Conservation (phyloP, 2,888 invertebrate genomes). For the Scotopteryx bipunctaria region DNA sequence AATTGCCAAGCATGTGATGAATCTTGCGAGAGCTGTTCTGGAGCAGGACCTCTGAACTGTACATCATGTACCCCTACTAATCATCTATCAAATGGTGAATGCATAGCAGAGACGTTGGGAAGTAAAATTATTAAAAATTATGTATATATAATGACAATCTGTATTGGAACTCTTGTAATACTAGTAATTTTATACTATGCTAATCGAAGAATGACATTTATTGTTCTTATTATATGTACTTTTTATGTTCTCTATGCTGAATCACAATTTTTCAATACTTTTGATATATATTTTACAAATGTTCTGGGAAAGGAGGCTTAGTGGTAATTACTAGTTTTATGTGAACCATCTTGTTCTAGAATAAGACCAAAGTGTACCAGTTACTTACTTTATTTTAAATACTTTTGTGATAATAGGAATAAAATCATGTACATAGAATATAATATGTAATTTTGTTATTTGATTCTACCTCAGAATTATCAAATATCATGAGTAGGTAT, state of each 20-base stretch:
- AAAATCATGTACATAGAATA: slow-evolving; percentile 2
- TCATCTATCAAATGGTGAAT: slow-evolving; percentile 61
- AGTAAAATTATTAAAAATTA: slow-evolving; percentile 50
- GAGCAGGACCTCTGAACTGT: slow-evolving; percentile 94
- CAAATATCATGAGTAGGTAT: too few species aligned
- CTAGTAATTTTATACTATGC: slow-evolving; percentile 50
- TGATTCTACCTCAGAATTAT: not conserved
- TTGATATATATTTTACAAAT: slow-evolving; percentile 50
- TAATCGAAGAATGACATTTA: slow-evolving; percentile 50
- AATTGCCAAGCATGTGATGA: slow-evolving; percentile 91
- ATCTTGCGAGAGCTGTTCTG: slow-evolving; percentile 91
- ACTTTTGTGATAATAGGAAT: slow-evolving; percentile 22
- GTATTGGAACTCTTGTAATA: slow-evolving; percentile 56
- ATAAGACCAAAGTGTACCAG: slow-evolving; percentile 3
- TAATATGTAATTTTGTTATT: not conserved
- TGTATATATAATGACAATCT: slow-evolving; percentile 51
- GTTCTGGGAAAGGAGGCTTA: slow-evolving; percentile 12
- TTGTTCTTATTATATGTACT: slow-evolving; percentile 51
- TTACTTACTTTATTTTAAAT: not conserved
- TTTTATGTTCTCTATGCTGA: slow-evolving; percentile 61
- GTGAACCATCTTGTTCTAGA: not conserved
- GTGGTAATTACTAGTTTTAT: not conserved
- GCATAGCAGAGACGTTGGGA: slow-evolving; percentile 55
- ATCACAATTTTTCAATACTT: slow-evolving; percentile 40
- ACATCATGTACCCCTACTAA: slow-evolving; percentile 85